Percentiles rank a stretch among this genome's conserved stretches.
phyloP scores from a whole-genome alignment of 2,888 invertebrate genomes.

The Pinctada fucata region DNA sequence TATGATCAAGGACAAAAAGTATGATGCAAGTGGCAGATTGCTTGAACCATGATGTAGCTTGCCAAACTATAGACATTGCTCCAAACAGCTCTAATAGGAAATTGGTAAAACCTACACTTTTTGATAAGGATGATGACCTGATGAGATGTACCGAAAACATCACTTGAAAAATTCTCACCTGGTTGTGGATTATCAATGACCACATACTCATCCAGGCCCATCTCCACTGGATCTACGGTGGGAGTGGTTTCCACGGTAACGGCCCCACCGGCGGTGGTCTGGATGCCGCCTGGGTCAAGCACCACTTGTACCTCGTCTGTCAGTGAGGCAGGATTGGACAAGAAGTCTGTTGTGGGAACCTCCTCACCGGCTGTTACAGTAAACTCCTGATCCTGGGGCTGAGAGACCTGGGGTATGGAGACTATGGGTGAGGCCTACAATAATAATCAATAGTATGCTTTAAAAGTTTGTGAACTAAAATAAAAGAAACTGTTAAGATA shows the following conservation, averaged over 20 bases:
- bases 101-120: too few species aligned
- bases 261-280: constrained; percentile 9
- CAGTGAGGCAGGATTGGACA: constrained; percentile 14
- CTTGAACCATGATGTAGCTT: too few species aligned
- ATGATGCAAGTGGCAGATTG: too few species aligned
- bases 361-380: constrained; percentile 13
- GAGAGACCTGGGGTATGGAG: not conserved
- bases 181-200: constrained; percentile 26
- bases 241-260: constrained; percentile 39
- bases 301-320: constrained; percentile 28
- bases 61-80: too few species aligned
- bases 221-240: constrained; percentile 32
- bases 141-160: too few species aligned
- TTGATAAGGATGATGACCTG: too few species aligned
- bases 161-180: constrained; percentile 4
- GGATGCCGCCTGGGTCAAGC: constrained; percentile 31
- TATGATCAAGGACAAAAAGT: too few species aligned
- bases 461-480: too few species aligned
- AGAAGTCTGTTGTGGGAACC: constrained; percentile 21
- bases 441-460: too few species aligned
- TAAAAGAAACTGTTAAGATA: too few species aligned
- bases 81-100: too few species aligned
- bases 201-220: constrained; percentile 34
- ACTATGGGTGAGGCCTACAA: not conserved
- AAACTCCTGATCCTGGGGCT: constrained; percentile 2